Percentiles rank a stretch among this genome's conserved stretches.
These are phyloP conservation scores for Pseudotriccus pelzelni DNA, from an alignment of 2,797 vertebrate species.

Conservation along the genomic window DNA sequence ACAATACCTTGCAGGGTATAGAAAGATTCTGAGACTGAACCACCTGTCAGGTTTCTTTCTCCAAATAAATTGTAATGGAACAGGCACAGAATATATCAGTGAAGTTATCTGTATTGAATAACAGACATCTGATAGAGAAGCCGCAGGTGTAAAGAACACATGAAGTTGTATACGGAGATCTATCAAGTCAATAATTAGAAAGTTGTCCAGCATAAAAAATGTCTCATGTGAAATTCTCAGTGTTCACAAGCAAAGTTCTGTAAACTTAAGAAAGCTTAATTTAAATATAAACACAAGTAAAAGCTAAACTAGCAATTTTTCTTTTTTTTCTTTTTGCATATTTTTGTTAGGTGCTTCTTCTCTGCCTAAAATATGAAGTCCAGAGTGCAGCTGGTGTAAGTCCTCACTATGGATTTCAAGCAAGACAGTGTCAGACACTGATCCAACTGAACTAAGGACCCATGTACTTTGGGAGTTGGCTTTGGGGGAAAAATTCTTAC, in stretches of 20 bases:
- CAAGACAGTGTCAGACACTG: conserved; percentile 44
- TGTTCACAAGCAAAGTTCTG: conserved; percentile 62
- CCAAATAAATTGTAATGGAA: background rate
- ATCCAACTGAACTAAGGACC: conserved; percentile 63
- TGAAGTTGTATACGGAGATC: background rate
- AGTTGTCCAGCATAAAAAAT: conserved; percentile 63
- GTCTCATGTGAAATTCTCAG: conserved; percentile 47
- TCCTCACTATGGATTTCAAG: conserved; percentile 49
- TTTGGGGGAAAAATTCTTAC: conserved; percentile 39
- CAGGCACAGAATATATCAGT: background rate
- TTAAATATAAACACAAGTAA: conserved; percentile 67
- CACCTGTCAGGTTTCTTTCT: background rate
- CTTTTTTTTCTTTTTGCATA: conserved; percentile 60
- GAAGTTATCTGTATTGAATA: conserved; percentile 12
- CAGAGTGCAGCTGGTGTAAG: conserved; percentile 62
- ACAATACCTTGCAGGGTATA: background rate
- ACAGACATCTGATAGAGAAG: conserved; percentile 6
- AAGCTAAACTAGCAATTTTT: conserved; percentile 53
- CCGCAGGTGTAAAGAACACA: background rate
- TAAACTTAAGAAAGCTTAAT: conserved; percentile 69
- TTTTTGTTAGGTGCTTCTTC: conserved; percentile 70
- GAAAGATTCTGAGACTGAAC: conserved; percentile 9
- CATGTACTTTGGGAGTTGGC: conserved; percentile 54
- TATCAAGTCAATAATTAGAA: conserved; percentile 52
- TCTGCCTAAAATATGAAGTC: conserved; percentile 69